Evolutionary conservation across 2,888 invertebrate species (phyloP), one percentile per base, ranked within the genome.

Genomic region (Zhuqinia jingwanae): DNA sequence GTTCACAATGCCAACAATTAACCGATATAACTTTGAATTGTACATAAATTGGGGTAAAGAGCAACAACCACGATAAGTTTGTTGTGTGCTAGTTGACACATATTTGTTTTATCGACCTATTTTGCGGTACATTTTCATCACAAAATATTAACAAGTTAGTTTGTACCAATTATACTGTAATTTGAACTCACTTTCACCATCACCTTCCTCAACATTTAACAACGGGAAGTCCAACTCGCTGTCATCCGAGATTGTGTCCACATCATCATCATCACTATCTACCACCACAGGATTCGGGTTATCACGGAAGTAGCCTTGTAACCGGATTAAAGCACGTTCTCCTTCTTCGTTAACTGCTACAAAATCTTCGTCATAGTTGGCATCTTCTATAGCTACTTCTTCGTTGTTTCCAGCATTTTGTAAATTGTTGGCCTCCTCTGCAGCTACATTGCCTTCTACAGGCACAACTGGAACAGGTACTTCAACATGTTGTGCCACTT

Each of bases 131-230:
- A 70, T 22, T 70, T 45, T 36, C 63, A 36, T 42, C 65, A 25
- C 42, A 65, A 65, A 25, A 8, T 30, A 17, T 68, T 68, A 68
- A 68, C 42, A 68, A 45, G 50, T 50, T 2, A 56, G 20, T 20
- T 11, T 11, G 30, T 30, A n/a, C n/a, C 30, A 20, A 30, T 20
- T 17, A 30, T 75, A n/a, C n/a, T n/a, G n/a, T n/a, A n/a, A n/a
- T n/a, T n/a, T n/a, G 2, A 80, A 86, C 80, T 87, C 87, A 87
- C 87, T 87, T 82, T 81, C 82, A 82, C 77, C 60, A 56, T 58
- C n/a, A n/a, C n/a, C n/a, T n/a, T n/a, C 73, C 6, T 65, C 76
- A 10, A 22, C 58, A 17, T 78, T 50, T 56, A 78, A 15, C 27
- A 84, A 11, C 1, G 77, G 84, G 47, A 70, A 84, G 17, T 84